Conservation (phyloP, 2,888 invertebrate genomes). For the Rhaphigaster nebulosa region DNA sequence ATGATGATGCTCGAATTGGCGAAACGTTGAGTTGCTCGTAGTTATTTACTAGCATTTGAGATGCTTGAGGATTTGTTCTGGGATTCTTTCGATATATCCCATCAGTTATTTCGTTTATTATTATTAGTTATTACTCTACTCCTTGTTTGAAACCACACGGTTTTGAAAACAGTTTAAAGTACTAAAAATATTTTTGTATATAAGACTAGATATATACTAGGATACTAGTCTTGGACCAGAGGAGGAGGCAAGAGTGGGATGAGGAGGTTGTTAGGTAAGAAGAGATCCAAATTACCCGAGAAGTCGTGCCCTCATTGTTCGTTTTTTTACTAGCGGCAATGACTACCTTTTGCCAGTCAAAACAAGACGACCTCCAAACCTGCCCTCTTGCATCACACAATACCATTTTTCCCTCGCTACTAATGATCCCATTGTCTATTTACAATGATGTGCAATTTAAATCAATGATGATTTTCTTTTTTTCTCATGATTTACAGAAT, state of each 20-base stretch:
- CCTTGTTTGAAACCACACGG: too few species aligned
- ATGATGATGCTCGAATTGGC: too few species aligned
- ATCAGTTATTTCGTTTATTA: too few species aligned
- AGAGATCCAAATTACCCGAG: background rate
- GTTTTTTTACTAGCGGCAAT: conserved; percentile 34
- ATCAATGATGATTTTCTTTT: conserved; percentile 4
- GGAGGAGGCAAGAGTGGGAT: background rate
- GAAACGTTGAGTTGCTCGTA: too few species aligned
- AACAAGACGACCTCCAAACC: conserved; percentile 43
- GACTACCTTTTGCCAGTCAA: conserved; percentile 44
- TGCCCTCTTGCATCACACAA: background rate
- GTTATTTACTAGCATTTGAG: too few species aligned
- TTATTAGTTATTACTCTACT: background rate
- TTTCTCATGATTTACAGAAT: conserved; percentile 17
- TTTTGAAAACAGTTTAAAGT: background rate
- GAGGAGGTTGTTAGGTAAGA: conserved; percentile 10
- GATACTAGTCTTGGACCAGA: too few species aligned
- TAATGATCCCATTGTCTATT: conserved; percentile 31
- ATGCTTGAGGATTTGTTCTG: too few species aligned
- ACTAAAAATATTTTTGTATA: background rate
- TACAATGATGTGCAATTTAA: conserved; percentile 12
- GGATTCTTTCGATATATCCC: too few species aligned
- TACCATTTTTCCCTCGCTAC: conserved; percentile 1
- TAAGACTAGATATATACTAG: background rate
- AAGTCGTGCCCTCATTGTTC: conserved; percentile 11